Percentiles rank a stretch among this genome's conserved stretches.
phyloP scores from a whole-genome alignment of 1,140 invertebrate species.

The Danaus plexippus region DNA sequence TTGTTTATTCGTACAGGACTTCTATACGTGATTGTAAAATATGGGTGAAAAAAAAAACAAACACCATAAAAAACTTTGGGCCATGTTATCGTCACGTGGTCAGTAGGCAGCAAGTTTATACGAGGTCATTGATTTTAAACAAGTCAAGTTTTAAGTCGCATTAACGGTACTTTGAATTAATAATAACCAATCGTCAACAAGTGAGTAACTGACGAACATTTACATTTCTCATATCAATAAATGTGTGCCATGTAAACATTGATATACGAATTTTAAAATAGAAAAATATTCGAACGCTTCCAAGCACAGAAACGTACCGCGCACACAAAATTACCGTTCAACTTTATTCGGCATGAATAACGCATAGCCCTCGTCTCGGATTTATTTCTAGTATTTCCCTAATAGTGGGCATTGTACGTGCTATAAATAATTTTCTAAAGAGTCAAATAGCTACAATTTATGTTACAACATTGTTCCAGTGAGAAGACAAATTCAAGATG shows the following conservation, averaged over 20 bases:
- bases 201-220: slow-evolving; percentile 13
- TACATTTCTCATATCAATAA: slow-evolving; percentile 17
- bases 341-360: slow-evolving; percentile 47
- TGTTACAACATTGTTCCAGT: slow-evolving; percentile 67
- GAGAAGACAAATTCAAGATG: slow-evolving; percentile 72
- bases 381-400: slow-evolving; percentile 42
- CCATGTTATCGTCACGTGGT: slow-evolving; percentile 34
- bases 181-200: slow-evolving; percentile 19
- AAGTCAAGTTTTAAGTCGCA: slow-evolving; percentile 17
- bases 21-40: slow-evolving; percentile 7
- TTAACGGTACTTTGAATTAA: slow-evolving; percentile 28
- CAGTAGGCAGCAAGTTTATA: slow-evolving; percentile 44
- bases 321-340: slow-evolving; percentile 46
- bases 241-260: slow-evolving; percentile 24
- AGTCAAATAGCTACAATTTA: slow-evolving; percentile 18
- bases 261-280: slow-evolving; percentile 31
- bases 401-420: slow-evolving; percentile 17
- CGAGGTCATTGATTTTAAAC: slow-evolving; percentile 59
- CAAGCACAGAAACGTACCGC: slow-evolving; percentile 41
- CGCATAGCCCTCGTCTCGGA: slow-evolving; percentile 49
- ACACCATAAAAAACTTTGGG: slow-evolving; percentile 10
- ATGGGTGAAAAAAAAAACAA: slow-evolving; percentile 13
- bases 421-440: not conserved
- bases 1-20: slow-evolving; percentile 21
- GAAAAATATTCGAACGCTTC: slow-evolving; percentile 15